Base-by-base conservation (phyloP, 2,797 vertebrate genomes). In the Notamacropus eugenii region DNA sequence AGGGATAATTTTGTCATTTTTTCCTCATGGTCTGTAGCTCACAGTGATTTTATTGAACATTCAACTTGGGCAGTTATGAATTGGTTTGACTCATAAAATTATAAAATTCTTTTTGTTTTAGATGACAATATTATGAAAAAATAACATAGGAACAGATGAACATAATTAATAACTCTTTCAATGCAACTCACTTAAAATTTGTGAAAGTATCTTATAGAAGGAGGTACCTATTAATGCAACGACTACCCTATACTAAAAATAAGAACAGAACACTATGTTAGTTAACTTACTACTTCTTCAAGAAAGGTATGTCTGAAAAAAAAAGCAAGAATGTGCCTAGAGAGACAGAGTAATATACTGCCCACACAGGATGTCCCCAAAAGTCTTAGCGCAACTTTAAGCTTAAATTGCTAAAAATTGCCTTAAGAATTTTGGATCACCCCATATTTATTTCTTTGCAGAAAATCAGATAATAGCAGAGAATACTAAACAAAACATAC, bases 41-140 rank as follows among this genome's bases (percentile, higher is more conserved):
- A 62, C 28, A 0, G 0, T 31, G 46, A n/a, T 34, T 93, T 96
- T 90, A 95, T 91, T 94, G 59, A 11, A 16, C 29, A 11, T 93
- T 92, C 54, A 46, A 19, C 58, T 28, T 94, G 87, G 93, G 54
- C 46, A 95, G 52, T 96, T 97, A 90, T 91, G 87, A 40, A 82
- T 92, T 55, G 62, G 40, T 74, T 52, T 96, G 59, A 95, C 40
- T 62, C 92, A 46, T 27, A 90, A 46, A 90, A 90, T 28, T 10
- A 13, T 54, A 90, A 90, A 90, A 90, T 24, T 52, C 62, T 97
- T 91, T 96, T 96, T 92, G 54, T 24, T 91, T 92, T 87, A 94
- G 54, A 87, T 55, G 56, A 5, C 90, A 92, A 95, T 87, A 16
- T 29, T 96, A 94, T 56, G 54, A 87, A 96, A 90, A 93, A 96